phyloP scores from a whole-genome alignment of 2,888 invertebrate genomes.

The Drosophila subsilvestris region DNA sequence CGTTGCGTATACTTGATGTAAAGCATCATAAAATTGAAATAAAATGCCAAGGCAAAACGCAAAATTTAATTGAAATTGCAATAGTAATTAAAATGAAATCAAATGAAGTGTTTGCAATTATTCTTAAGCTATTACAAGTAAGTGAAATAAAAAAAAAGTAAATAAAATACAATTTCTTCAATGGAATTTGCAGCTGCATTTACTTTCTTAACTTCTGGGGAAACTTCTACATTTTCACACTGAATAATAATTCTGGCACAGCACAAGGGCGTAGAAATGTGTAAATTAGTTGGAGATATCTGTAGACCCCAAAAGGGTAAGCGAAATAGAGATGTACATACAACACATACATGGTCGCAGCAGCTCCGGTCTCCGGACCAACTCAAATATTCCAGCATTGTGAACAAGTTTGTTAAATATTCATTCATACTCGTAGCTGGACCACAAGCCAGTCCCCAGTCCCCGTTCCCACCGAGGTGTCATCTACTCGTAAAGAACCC shows the following conservation, averaged over 20 bases:
- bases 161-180: constrained; percentile 69
- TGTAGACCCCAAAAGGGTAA: neutral
- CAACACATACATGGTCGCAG: constrained; percentile 6
- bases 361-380: constrained; percentile 13
- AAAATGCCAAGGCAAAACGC: constrained; percentile 22
- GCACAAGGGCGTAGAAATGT: neutral
- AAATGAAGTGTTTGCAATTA: constrained; percentile 56
- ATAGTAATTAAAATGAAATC: constrained; percentile 24
- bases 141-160: constrained; percentile 53
- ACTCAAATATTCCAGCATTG: constrained; percentile 63
- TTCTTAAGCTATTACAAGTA: constrained; percentile 60
- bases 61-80: constrained; percentile 22
- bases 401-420: constrained; percentile 74
- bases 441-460: constrained; percentile 61
- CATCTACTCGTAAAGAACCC: constrained; percentile 12
- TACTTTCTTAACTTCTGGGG: neutral
- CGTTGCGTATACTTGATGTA: constrained; percentile 40
- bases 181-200: constrained; percentile 20
- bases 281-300: neutral
- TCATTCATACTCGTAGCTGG: constrained; percentile 62
- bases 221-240: constrained; percentile 6
- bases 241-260: constrained; percentile 7
- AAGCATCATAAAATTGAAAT: constrained; percentile 3
- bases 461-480: constrained; percentile 5
- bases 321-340: neutral